These are phyloP conservation scores for Muricea muricata DNA, from an alignment of 92 coral and sea anemone genomes.

Conservation along the genomic window DNA sequence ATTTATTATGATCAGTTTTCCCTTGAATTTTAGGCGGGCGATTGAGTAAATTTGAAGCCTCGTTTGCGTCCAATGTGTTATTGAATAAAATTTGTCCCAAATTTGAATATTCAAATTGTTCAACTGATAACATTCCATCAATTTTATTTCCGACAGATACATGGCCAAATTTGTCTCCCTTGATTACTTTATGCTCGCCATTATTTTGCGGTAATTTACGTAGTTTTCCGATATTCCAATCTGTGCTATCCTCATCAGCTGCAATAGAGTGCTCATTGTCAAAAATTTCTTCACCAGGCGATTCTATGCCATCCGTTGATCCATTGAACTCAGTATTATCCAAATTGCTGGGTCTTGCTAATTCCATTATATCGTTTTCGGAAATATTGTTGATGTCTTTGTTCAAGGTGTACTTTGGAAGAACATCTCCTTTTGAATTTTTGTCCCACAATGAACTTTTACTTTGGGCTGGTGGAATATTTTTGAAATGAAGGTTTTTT, in stretches of 20 bases:
- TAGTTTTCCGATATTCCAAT: neutral
- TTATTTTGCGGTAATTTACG: no score
- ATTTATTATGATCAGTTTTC: no score
- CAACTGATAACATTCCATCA: neutral
- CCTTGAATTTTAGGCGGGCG: neutral
- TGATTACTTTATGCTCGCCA: no score
- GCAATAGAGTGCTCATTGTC: neutral
- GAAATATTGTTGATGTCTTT: neutral
- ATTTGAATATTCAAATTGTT: neutral
- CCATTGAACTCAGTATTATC: neutral
- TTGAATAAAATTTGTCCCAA: neutral
- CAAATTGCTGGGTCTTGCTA: neutral
- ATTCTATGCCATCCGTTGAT: neutral
- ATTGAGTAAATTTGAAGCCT: neutral
- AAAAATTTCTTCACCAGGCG: neutral
- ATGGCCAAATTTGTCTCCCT: neutral
- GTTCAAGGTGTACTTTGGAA: neutral
- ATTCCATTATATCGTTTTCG: neutral
- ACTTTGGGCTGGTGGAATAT: neutral
- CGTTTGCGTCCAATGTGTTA: neutral
- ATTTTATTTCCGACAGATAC: neutral
- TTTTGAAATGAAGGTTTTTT: no score
- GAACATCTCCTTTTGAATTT: neutral
- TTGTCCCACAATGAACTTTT: neutral
- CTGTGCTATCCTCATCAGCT: neutral